Evolutionary conservation across 2,113 vertebrate species (phyloP), one percentile per base, ranked within the genome.

Genomic region (Probosciger aterrimus): DNA sequence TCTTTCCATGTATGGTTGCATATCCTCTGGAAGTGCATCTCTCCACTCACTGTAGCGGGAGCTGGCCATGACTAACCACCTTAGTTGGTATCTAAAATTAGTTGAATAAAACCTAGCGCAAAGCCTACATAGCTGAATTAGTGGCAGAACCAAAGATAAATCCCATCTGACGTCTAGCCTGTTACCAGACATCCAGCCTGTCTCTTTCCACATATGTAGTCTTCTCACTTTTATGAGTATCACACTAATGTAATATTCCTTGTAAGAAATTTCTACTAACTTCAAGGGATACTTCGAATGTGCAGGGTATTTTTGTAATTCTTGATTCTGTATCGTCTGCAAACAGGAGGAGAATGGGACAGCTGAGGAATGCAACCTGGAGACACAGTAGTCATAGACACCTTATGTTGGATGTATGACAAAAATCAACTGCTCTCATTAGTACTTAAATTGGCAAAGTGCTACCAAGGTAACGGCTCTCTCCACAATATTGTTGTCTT

Each of bases 381-480:
- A 82, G 84, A 44, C 70, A 43, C 41, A 10, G 78, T 46, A 96
- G 28, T 25, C 59, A 52, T 3, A 43, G 90, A 65, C 80, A 78
- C 64, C 47, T 64, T 23, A 2, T 2, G 17, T 4, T 88, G 93
- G 80, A 49, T 3, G 52, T 11, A 20, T 43, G 60, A 28, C 55
- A 75, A 78, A 81, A 85, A 80, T 63, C 71, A 5, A 22, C 78
- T 27, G 1, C 1, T 5, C 41, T 87, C 77, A 35, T 89, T 85
- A 69, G 49, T 2, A 37, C 82, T 46, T 37, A 35, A 95, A 86
- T 68, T 53, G 82, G 59, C 87, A 18, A 53, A 67, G 76, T 41
- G 95, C 96, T 96, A 80, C 95, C 96, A 95, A 86, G 96, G 97
- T 46, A 97, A 97, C 95, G 1, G 74, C 87, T 59, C 73, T 78